phyloP scores from a whole-genome alignment of 2,797 vertebrate genomes.

The Rhynchotus rufescens region DNA sequence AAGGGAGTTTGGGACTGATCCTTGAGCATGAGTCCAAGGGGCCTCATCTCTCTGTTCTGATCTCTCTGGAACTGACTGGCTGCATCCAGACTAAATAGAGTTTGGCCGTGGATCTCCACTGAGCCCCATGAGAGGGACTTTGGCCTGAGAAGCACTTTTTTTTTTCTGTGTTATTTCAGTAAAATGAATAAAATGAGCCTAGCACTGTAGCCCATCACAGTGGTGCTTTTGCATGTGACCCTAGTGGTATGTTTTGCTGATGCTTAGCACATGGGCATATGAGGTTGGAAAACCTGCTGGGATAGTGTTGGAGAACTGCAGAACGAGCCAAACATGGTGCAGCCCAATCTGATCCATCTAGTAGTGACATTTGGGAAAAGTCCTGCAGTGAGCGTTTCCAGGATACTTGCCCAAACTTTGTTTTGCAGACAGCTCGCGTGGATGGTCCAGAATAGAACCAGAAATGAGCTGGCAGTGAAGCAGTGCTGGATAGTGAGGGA shows the following conservation, averaged over 20 bases:
- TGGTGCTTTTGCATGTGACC: neutral
- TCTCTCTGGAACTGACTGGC: neutral
- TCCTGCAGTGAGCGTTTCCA: neutral
- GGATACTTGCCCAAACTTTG: neutral
- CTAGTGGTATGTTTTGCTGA: neutral
- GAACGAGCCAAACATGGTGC: accelerated
- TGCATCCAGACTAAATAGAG: neutral
- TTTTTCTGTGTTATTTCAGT: slow-evolving; percentile 10
- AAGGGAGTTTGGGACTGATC: neutral
- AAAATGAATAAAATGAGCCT: neutral
- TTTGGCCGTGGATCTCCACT: neutral
- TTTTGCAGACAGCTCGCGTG: neutral
- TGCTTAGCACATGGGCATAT: neutral
- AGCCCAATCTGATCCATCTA: neutral
- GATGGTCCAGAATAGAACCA: neutral
- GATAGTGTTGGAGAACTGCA: neutral
- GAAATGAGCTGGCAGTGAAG: neutral
- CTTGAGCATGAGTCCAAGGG: neutral
- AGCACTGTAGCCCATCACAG: neutral
- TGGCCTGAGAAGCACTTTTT: neutral
- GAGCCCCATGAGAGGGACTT: neutral
- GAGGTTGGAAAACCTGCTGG: neutral
- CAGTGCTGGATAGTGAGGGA: neutral
- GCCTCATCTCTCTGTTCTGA: neutral
- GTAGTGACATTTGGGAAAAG: neutral